These are phyloP conservation scores for Aleiodes leptofemur DNA, from an alignment of 2,888 invertebrate species.

Conservation along the genomic window DNA sequence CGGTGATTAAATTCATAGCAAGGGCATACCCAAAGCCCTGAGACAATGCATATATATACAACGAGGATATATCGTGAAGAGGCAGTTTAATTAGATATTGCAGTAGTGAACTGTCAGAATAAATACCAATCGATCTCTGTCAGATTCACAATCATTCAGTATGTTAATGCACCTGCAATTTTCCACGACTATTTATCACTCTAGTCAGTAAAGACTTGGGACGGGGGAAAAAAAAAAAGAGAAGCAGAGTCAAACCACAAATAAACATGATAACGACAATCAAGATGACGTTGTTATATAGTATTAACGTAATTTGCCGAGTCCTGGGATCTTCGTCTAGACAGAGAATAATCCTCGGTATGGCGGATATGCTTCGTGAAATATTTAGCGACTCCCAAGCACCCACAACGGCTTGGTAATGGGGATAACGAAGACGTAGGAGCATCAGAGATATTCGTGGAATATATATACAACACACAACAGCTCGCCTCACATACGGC, in stretches of 20 bases:
- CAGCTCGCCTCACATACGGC: slow-evolving; percentile 21
- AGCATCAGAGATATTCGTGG: slow-evolving; percentile 46
- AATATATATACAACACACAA: slow-evolving; percentile 11
- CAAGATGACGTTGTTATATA: slow-evolving; percentile 16
- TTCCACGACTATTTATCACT: slow-evolving; percentile 39
- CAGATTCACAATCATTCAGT: slow-evolving; percentile 38
- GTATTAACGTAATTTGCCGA: slow-evolving; percentile 14
- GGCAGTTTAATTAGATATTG: slow-evolving; percentile 52
- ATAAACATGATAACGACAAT: slow-evolving; percentile 17
- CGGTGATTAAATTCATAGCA: slow-evolving; percentile 68
- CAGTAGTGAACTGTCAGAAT: slow-evolving; percentile 31
- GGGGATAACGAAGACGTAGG: slow-evolving; percentile 66
- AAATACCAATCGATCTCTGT: slow-evolving; percentile 56
- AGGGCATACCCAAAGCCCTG: slow-evolving; percentile 53
- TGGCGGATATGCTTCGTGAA: slow-evolving; percentile 52
- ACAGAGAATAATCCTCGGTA: slow-evolving; percentile 30
- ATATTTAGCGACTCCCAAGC: slow-evolving; percentile 58
- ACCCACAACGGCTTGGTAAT: slow-evolving; percentile 57
- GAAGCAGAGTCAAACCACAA: background rate
- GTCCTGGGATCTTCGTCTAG: slow-evolving; percentile 6
- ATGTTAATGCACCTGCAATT: slow-evolving; percentile 11
- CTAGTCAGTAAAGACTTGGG: background rate
- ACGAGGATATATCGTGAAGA: slow-evolving; percentile 32
- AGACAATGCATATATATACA: slow-evolving; percentile 61
- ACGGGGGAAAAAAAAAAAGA: background rate